phyloP scores from a whole-genome alignment of 2,797 vertebrate species.

The Salarias fasciatus region DNA sequence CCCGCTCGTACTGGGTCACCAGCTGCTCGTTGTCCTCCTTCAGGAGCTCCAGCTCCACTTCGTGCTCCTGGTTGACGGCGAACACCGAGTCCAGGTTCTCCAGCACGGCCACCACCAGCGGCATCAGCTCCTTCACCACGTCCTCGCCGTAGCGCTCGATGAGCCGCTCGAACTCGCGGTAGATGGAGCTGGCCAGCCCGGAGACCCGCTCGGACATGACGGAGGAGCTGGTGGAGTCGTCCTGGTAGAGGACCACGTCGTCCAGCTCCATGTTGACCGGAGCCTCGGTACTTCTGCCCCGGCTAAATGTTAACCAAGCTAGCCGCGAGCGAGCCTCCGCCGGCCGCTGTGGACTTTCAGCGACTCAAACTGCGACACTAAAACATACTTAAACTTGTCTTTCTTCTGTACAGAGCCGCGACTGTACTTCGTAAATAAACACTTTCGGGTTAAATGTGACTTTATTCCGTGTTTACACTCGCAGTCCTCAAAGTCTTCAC shows the following conservation, averaged over 20 bases:
- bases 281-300: no score
- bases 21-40: constrained; percentile 98
- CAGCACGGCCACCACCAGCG: constrained; percentile 93
- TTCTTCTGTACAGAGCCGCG: no score
- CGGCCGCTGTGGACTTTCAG: no score
- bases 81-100: constrained; percentile 97
- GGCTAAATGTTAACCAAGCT: no score
- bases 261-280: constrained; percentile 90
- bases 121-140: constrained; percentile 96
- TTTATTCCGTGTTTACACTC: constrained; percentile 20
- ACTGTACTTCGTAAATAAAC: no score
- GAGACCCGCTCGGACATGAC: constrained; percentile 98
- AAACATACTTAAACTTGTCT: no score
- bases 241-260: constrained; percentile 94
- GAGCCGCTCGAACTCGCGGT: constrained; percentile 94
- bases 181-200: constrained; percentile 93
- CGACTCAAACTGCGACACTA: no score
- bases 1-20: constrained; percentile 95
- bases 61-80: constrained; percentile 93
- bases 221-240: constrained; percentile 89
- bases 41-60: constrained; percentile 96
- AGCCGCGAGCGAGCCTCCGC: no score
- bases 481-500: constrained; percentile 59
- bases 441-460: no score
- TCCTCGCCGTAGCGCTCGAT: constrained; percentile 95